Percentiles rank a stretch among this genome's conserved stretches.
These are phyloP conservation scores for Tringa solitaria DNA, from an alignment of 2,113 vertebrate species.

Conservation along the genomic window DNA sequence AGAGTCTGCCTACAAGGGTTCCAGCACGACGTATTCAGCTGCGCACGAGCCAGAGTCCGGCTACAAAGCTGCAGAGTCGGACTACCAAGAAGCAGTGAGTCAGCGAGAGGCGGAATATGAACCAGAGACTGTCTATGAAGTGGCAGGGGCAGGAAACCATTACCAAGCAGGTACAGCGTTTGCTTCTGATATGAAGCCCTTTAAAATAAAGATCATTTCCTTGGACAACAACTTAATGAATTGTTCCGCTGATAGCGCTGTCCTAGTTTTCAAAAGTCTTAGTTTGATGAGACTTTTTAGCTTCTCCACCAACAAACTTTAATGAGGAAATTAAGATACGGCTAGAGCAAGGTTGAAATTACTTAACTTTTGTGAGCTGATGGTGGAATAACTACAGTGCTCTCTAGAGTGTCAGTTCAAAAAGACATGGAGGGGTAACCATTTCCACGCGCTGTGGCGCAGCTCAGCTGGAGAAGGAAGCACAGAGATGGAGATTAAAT, in stretches of 20 bases:
- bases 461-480: background rate
- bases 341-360: background rate
- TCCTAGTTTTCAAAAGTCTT: background rate
- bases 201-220: background rate
- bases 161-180: conserved; percentile 73
- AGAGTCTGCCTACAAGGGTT: conserved; percentile 1
- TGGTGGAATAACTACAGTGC: background rate
- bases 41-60: conserved; percentile 7
- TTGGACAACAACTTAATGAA: background rate
- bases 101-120: conserved; percentile 45
- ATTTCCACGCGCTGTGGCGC: background rate
- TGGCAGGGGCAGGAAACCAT: conserved; percentile 64
- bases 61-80: conserved; percentile 12
- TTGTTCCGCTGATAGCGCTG: background rate
- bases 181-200: background rate
- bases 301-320: background rate
- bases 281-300: background rate
- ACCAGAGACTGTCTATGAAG: conserved; percentile 80
- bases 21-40: background rate
- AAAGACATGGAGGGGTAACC: background rate
- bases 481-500: background rate
- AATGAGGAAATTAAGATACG: background rate
- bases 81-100: conserved; percentile 56
- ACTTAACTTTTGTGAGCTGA: background rate
- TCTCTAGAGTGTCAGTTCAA: background rate